Conservation (phyloP, 2,797 vertebrate genomes). For the Apogon talboti region DNA sequence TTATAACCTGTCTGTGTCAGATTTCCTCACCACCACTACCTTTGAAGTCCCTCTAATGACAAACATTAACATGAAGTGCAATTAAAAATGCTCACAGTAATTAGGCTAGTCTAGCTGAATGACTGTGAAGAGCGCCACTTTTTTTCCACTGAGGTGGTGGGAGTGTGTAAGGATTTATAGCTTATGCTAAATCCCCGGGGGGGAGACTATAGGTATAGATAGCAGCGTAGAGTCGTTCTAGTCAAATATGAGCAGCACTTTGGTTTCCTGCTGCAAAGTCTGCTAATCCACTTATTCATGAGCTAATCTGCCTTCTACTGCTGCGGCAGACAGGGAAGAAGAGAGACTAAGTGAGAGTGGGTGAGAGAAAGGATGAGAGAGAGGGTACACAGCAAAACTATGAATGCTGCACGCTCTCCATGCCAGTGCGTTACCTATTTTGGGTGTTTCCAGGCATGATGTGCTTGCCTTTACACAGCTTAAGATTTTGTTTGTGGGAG, state of each 20-base stretch:
- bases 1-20: constrained; percentile 27
- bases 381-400: constrained; percentile 51
- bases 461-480: constrained; percentile 39
- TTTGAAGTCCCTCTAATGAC: constrained; percentile 63
- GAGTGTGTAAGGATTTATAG: constrained; percentile 83
- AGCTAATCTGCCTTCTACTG: constrained; percentile 86
- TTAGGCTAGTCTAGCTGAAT: constrained; percentile 56
- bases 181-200: constrained; percentile 83
- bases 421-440: constrained; percentile 61
- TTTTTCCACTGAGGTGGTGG: constrained; percentile 60
- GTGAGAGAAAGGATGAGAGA: constrained; percentile 66
- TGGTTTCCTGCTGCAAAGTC: constrained; percentile 87
- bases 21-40: constrained; percentile 18
- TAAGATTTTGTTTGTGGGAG: constrained; percentile 48
- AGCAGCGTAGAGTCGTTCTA: constrained; percentile 80
- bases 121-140: constrained; percentile 65
- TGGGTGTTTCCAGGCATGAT: constrained; percentile 63
- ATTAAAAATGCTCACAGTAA: constrained; percentile 65
- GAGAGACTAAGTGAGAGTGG: constrained; percentile 68
- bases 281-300: constrained; percentile 89
- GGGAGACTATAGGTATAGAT: constrained; percentile 86
- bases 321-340: constrained; percentile 76
- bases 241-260: constrained; percentile 86
- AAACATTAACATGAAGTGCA: constrained; percentile 66
- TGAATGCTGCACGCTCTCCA: constrained; percentile 53